These are phyloP conservation scores for Coreoperca whiteheadi DNA, from an alignment of 2,113 vertebrate species.

Conservation along the genomic window DNA sequence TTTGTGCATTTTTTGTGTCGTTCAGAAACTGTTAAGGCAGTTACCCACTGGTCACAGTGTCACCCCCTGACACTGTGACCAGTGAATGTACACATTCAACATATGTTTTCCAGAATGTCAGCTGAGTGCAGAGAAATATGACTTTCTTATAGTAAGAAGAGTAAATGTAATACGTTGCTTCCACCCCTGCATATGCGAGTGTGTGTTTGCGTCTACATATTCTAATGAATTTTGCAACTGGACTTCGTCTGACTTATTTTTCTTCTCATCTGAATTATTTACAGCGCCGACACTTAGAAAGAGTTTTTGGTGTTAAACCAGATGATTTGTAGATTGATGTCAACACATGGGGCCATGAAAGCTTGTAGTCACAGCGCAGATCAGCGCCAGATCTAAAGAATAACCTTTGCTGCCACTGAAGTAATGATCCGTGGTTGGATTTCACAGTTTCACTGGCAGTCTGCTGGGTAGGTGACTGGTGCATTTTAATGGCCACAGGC, in stretches of 20 bases:
- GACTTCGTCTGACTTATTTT: conserved; percentile 32
- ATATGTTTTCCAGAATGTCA: background rate
- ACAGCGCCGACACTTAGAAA: conserved; percentile 48
- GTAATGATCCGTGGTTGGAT: conserved; percentile 69
- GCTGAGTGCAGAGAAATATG: background rate
- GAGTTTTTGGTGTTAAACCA: conserved; percentile 57
- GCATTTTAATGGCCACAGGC: conserved; percentile 69
- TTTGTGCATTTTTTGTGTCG: background rate
- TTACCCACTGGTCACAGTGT: too few species aligned
- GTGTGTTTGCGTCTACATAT: conserved; percentile 4
- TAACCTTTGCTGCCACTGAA: conserved; percentile 60
- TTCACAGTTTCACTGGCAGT: conserved; percentile 68
- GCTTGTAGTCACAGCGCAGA: conserved; percentile 40
- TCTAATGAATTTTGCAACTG: conserved; percentile 8
- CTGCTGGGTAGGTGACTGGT: conserved; percentile 67
- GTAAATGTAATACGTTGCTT: background rate
- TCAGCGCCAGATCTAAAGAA: conserved; percentile 60
- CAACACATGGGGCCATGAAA: conserved; percentile 17
- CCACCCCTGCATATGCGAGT: background rate
- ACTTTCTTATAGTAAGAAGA: background rate
- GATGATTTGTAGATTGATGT: conserved; percentile 70
- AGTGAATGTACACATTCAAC: background rate
- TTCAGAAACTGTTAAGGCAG: too few species aligned
- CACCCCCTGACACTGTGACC: too few species aligned
- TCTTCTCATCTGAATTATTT: conserved; percentile 43